These are phyloP conservation scores for Gallinago paraguaiae DNA, from an alignment of 2,113 vertebrate species.

Conservation along the genomic window DNA sequence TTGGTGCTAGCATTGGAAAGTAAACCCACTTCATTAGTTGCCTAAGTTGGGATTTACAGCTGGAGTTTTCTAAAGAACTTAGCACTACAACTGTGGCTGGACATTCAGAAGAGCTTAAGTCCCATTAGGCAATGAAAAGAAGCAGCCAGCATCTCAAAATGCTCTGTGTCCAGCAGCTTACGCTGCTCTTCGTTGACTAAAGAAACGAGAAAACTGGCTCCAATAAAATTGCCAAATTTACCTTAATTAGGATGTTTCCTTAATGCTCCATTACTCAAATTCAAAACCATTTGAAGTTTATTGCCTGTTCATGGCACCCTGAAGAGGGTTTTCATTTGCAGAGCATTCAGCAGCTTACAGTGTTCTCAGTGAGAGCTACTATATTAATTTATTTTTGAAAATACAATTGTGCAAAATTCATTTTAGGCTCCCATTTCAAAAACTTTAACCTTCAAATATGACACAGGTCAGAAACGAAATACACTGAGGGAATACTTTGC, in stretches of 20 bases:
- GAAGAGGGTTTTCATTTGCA: neutral
- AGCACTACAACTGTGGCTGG: neutral
- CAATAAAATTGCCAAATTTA: slow-evolving; percentile 24
- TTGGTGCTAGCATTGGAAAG: neutral
- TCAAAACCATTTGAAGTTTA: slow-evolving; percentile 32
- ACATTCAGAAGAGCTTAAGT: slow-evolving; percentile 1
- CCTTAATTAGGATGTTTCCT: slow-evolving; percentile 24
- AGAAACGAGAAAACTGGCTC: neutral
- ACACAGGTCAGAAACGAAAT: neutral
- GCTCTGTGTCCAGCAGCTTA: neutral
- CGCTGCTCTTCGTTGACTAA: neutral
- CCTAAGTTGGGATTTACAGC: neutral
- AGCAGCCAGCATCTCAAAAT: neutral
- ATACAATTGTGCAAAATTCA: neutral
- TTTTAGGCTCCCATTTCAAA: neutral
- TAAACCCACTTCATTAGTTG: neutral
- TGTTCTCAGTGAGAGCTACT: neutral
- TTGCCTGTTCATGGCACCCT: neutral
- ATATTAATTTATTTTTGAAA: neutral
- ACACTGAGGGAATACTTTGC: neutral
- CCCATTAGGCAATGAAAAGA: neutral
- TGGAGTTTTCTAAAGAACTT: neutral
- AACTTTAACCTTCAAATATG: neutral
- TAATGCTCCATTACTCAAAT: slow-evolving; percentile 10
- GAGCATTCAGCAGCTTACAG: neutral